A percentile compares a stretch with the other conserved stretches of the same genome.
These are phyloP conservation scores for Zelleria hepariella DNA, from an alignment of 2,888 invertebrate species.

Conservation along the genomic window DNA sequence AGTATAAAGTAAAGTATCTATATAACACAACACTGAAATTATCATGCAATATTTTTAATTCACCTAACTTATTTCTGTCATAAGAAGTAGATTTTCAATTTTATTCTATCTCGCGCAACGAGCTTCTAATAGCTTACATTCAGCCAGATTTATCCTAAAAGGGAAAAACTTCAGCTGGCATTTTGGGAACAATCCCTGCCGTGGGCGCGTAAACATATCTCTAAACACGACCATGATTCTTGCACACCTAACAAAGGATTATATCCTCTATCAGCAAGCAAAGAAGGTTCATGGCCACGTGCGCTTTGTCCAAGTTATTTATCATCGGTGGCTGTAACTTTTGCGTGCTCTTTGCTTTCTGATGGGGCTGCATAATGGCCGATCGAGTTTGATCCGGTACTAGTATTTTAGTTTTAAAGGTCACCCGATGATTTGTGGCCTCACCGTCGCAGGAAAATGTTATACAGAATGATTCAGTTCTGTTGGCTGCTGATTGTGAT, in stretches of 20 bases:
- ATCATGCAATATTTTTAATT: too few relatives aligned
- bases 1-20: too few relatives aligned
- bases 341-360: not conserved
- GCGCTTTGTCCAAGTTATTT: not conserved
- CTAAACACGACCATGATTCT: not conserved
- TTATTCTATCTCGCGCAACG: not conserved
- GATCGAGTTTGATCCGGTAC: constrained; percentile 26
- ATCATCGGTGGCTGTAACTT: not conserved
- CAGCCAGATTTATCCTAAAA: not conserved
- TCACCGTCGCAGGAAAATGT: constrained; percentile 1
- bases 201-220: not conserved
- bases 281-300: not conserved
- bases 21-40: too few relatives aligned
- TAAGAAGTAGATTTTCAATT: too few relatives aligned
- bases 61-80: too few relatives aligned
- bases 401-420: constrained; percentile 29
- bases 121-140: not conserved
- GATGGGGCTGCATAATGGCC: constrained; percentile 23
- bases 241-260: not conserved
- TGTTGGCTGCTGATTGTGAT: not conserved
- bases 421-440: constrained; percentile 17
- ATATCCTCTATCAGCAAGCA: not conserved
- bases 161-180: not conserved
- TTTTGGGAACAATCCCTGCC: not conserved
- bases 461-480: too few relatives aligned